Percentiles rank a stretch among this genome's conserved stretches.
phyloP scores from a whole-genome alignment of 1,140 invertebrate genomes.

The Drosophila miranda region DNA sequence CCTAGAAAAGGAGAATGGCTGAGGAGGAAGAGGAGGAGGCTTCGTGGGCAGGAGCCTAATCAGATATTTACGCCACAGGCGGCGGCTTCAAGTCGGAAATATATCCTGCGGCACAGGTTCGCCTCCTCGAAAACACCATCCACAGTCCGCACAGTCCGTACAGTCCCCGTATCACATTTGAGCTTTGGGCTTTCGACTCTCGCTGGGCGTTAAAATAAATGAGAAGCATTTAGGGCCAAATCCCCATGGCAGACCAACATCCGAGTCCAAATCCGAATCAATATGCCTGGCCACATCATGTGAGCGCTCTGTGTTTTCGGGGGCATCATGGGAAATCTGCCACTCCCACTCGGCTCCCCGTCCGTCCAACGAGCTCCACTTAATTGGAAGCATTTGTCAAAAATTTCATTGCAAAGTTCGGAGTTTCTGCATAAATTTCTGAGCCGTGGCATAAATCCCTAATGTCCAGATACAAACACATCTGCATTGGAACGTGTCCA shows the following conservation, averaged over 20 bases:
- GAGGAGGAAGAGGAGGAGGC: neutral
- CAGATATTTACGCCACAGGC: slow-evolving; percentile 61
- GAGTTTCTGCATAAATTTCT: slow-evolving; percentile 26
- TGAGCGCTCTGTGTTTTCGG: slow-evolving; percentile 7
- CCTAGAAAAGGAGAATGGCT: slow-evolving; percentile 21
- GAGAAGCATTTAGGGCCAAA: slow-evolving; percentile 54
- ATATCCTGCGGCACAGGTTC: slow-evolving; percentile 13
- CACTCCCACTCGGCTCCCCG: slow-evolving; percentile 17
- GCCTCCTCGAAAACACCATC: slow-evolving; percentile 5
- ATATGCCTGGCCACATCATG: slow-evolving; percentile 34
- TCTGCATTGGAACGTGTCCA: slow-evolving; percentile 49
- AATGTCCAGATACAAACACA: slow-evolving; percentile 1
- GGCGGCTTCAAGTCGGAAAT: slow-evolving; percentile 42
- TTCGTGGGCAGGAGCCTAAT: slow-evolving; percentile 47
- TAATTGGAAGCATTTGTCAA: slow-evolving; percentile 59
- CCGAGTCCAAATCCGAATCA: slow-evolving; percentile 28
- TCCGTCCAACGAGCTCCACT: neutral
- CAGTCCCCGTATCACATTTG: slow-evolving; percentile 34
- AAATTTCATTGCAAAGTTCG: slow-evolving; percentile 15
- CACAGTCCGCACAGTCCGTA: neutral
- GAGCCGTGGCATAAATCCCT: neutral
- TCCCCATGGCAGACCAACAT: slow-evolving; percentile 37
- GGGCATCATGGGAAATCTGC: slow-evolving; percentile 17
- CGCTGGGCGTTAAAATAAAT: slow-evolving; percentile 58
- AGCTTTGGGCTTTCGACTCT: slow-evolving; percentile 50